phyloP scores from a whole-genome alignment of 2,113 vertebrate species.

The Paramormyrops kingsleyae region DNA sequence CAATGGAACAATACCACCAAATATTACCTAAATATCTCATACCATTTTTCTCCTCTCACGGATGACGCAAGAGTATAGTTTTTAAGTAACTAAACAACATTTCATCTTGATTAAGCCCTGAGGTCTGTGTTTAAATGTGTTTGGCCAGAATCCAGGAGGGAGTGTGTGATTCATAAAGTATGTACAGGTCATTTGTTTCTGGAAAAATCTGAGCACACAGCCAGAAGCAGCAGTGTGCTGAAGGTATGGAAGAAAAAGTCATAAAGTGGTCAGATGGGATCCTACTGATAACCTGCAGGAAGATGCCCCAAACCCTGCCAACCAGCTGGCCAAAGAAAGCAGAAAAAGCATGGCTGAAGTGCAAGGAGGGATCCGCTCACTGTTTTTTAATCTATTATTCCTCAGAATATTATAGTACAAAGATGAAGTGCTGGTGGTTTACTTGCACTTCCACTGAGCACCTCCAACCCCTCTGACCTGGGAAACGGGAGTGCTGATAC shows the following conservation, averaged over 20 bases:
- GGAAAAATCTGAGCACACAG: background rate
- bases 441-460: background rate
- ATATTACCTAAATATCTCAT: background rate
- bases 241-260: background rate
- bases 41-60: background rate
- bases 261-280: background rate
- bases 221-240: background rate
- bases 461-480: background rate
- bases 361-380: background rate
- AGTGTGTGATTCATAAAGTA: background rate
- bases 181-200: background rate
- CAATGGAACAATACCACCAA: background rate
- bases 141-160: background rate
- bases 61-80: background rate
- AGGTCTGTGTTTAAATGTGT: background rate
- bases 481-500: background rate
- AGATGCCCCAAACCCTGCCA: background rate
- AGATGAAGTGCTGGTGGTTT: background rate
- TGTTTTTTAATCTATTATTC: background rate
- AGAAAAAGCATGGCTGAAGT: background rate
- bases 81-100: background rate
- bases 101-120: background rate
- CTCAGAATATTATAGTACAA: background rate
- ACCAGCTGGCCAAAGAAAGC: background rate
- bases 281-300: background rate